Conservation (phyloP, 2,888 invertebrate genomes). For the Keiferia lycopersicella region DNA sequence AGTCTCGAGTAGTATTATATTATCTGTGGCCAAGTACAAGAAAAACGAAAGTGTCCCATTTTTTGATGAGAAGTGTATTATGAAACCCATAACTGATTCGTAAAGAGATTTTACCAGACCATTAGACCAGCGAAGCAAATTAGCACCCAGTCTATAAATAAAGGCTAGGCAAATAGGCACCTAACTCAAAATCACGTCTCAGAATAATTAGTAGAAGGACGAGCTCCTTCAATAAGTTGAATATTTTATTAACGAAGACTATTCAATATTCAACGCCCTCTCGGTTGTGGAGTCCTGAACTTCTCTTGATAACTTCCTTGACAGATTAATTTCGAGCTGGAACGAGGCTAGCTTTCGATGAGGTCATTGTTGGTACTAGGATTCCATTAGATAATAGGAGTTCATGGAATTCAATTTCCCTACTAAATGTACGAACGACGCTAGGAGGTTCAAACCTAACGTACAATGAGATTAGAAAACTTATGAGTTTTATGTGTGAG, state of each 20-base stretch:
- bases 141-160: conserved; percentile 37
- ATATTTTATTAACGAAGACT: conserved; percentile 67
- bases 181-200: conserved; percentile 45
- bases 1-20: too few species aligned
- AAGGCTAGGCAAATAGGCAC: conserved; percentile 26
- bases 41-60: too few species aligned
- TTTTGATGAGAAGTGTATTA: too few species aligned
- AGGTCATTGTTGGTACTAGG: conserved; percentile 34
- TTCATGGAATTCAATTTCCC: background rate
- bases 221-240: conserved; percentile 57
- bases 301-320: conserved; percentile 59
- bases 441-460: background rate
- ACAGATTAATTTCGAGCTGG: conserved; percentile 61
- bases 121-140: background rate
- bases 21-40: too few species aligned
- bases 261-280: conserved; percentile 70
- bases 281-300: conserved; percentile 49
- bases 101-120: background rate
- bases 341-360: conserved; percentile 46
- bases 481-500: too few species aligned
- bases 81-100: background rate
- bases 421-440: background rate
- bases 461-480: background rate
- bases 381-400: background rate
- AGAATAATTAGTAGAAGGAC: conserved; percentile 53